Evolutionary conservation across 2,888 invertebrate genomes (phyloP).

Genomic region (Pterobdella sp.): DNA sequence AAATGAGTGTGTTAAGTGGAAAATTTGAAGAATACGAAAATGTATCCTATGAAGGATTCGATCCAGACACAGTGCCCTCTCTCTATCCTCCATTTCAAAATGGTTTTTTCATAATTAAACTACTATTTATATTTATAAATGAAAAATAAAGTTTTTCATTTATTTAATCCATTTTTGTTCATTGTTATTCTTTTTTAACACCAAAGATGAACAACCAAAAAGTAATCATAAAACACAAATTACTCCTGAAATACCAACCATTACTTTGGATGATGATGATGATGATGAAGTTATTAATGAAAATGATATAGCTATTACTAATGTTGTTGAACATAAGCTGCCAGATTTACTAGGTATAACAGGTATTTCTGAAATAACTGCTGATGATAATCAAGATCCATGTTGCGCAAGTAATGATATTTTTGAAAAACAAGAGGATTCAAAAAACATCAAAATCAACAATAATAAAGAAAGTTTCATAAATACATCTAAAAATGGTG

Average conservation of each 20-base stretch:
- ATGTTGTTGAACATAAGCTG: slow-evolving; percentile 1
- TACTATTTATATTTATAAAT: too few relatives aligned
- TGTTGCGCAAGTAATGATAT: not conserved
- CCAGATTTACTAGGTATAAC: not conserved
- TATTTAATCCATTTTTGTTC: too few relatives aligned
- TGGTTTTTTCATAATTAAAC: not conserved
- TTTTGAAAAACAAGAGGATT: not conserved
- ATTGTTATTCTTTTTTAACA: too few relatives aligned
- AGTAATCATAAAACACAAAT: not conserved
- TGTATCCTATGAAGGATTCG: not conserved
- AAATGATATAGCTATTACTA: not conserved
- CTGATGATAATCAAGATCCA: not conserved
- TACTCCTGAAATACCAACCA: slow-evolving; percentile 1
- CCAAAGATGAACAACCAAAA: not conserved
- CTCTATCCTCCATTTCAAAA: not conserved
- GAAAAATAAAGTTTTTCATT: too few relatives aligned
- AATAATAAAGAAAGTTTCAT: too few relatives aligned
- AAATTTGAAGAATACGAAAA: not conserved
- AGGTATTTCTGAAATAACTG: slow-evolving; percentile 10
- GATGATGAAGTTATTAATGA: not conserved
- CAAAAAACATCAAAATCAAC: too few relatives aligned
- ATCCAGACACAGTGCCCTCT: not conserved
- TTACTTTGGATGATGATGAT: slow-evolving; percentile 1
- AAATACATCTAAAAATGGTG: too few relatives aligned
- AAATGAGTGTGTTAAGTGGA: slow-evolving; percentile 9